A percentile compares a stretch with the other conserved stretches of the same genome.
Conservation (phyloP, 2,797 vertebrate genomes). For the Coilia nasus region DNA sequence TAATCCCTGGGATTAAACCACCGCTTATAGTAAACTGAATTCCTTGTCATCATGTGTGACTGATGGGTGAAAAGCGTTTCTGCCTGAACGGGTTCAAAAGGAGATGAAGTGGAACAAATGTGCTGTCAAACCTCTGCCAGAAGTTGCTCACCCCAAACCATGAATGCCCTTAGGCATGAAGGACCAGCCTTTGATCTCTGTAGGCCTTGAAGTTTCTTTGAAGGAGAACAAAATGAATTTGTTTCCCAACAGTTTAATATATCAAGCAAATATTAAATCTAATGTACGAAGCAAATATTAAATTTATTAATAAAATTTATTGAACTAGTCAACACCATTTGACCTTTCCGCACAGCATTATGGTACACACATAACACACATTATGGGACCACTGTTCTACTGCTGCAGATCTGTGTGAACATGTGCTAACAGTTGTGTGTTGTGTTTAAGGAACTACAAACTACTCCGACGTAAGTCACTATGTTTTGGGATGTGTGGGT, state of each 20-base stretch:
- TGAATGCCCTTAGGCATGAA: background rate
- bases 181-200: background rate
- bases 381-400: background rate
- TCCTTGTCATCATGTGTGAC: background rate
- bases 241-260: background rate
- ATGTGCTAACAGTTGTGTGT: background rate
- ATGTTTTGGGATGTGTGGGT: background rate
- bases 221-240: background rate
- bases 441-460: no score
- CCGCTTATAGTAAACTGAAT: slow-evolving; percentile 29
- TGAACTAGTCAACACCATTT: background rate
- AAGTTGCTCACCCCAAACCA: background rate
- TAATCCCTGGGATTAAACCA: slow-evolving; percentile 55
- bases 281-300: background rate
- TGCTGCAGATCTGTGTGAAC: background rate
- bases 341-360: background rate
- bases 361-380: no score
- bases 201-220: background rate
- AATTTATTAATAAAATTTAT: background rate
- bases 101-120: background rate
- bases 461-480: no score
- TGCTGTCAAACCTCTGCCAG: background rate
- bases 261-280: background rate
- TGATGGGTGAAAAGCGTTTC: background rate
- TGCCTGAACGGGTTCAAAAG: background rate